Evolutionary conservation across 2,888 invertebrate genomes (phyloP), one percentile per base, ranked within the genome.

Genomic region (Aspidiotus rigidus): DNA sequence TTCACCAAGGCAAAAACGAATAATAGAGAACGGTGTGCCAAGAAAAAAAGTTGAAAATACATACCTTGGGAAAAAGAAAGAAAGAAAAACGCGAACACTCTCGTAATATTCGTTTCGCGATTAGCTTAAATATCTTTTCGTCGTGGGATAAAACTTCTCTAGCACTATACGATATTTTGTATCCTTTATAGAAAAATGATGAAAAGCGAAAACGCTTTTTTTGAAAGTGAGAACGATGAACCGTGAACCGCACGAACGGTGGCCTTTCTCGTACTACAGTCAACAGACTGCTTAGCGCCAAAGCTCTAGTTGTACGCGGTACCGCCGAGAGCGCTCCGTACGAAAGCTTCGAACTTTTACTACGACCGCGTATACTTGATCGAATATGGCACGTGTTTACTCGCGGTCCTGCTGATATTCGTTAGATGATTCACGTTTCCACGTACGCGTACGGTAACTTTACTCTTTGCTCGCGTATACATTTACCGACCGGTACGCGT

Each of bases 141-240:
- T 55, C 56, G 56, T 55, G 56, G 56, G 28, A 28, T 28, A 28
- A 28, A 28, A 28, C 28, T 28, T 28, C 28, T 28, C 28, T 5
- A 28, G 28, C 28, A 28, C 28, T 28, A 28, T 28, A 28, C 28
- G 28, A 28, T 28, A 28, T 28, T 28, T 28, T 57, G 57, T 57
- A 42, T n/a, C 42, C n/a, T 62, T 62, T 49, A 11, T 11, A 49
- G 49, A n/a, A 59, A 59, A 59, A 59, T 59, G 11, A 59, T 39
- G 40, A 41, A 64, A 64, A 64, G 64, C 56, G 64, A 64, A 64
- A 64, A 53, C 64, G 54, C 64, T 15, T 64, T 28, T n/a, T 28
- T 64, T 56, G 64, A 64, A 64, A 64, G 64, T 54, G 64, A 64
- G 64, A 64, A 64, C 64, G 64, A 55, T 55, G 55, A 64, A 64